Evolutionary conservation across 2,888 invertebrate species (phyloP), one percentile per base, ranked within the genome.

Genomic region (Spialia ferax): DNA sequence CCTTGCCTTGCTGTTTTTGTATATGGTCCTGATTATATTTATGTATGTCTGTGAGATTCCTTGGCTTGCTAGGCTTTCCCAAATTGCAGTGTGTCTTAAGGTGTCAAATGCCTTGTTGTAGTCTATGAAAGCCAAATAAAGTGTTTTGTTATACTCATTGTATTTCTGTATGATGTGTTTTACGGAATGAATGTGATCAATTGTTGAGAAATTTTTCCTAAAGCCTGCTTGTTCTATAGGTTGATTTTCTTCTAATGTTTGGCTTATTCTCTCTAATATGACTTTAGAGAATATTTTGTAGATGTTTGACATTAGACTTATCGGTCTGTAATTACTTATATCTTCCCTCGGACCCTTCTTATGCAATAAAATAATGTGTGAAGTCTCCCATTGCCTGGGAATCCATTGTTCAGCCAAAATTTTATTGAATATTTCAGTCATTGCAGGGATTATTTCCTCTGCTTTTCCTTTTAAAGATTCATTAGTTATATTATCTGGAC

Each of bases 111-210:
- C 71, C 23, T 70, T 70, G 20, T 20, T 11, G 18, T 65, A 69
- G 18, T 71, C 71, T 10, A 69, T 29, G 22, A 69, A 71, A 10
- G 62, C 61, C 6, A 71, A 15, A 22, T 71, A 71, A 4, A 63
- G 13, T 3, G 54, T 18, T 13, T 38, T 57, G 6, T 57, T 11
- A 32, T 57, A 57, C 22, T 57, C 59, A 15, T 59, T 59, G 11
- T 35, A 52, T 52, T 62, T 62, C 50, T 62, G 32, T 13, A 52
- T 20, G 22, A 62, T 20, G n/a, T 62, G 62, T 7, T 54, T 55
- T 1, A 55, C 8, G 4, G 63, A 55, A n/a, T 63, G n/a, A n/a
- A n/a, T n/a, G n/a, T n/a, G n/a, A n/a, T n/a, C n/a, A n/a, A n/a
- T n/a, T n/a, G n/a, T n/a, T n/a, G n/a, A n/a, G n/a, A n/a, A n/a